These are phyloP conservation scores for Styela clava DNA, from an alignment of 23 tunicate species.

Conservation along the genomic window DNA sequence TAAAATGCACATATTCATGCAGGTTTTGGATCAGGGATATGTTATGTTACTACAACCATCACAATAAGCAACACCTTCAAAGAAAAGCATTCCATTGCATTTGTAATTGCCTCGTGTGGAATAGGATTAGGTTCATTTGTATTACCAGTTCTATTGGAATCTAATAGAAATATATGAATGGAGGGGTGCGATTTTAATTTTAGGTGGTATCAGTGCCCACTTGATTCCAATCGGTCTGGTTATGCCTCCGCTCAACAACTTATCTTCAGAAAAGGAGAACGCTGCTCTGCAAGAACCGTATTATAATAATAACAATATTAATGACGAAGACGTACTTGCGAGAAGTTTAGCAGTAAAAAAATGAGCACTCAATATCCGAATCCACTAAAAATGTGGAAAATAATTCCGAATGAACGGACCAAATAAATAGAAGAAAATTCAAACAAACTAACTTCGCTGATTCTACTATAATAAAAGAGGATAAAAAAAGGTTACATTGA, in stretches of 20 bases:
- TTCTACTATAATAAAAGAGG: too few species aligned
- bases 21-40: background rate
- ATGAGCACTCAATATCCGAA: too few species aligned
- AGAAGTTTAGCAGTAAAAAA: too few species aligned
- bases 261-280: too few species aligned
- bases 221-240: background rate
- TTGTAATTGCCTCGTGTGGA: conserved; percentile 44
- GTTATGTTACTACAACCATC: background rate
- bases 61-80: background rate
- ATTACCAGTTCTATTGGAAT: conserved; percentile 37
- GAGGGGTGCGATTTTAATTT: conserved; percentile 49
- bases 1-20: background rate
- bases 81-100: background rate
- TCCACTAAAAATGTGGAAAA: too few species aligned
- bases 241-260: background rate
- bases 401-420: too few species aligned
- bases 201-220: conserved; percentile 30
- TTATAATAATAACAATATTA: too few species aligned
- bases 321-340: too few species aligned
- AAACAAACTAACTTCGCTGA: too few species aligned
- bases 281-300: too few species aligned
- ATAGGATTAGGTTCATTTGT: conserved; percentile 45
- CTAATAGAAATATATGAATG: conserved; percentile 27
- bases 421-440: too few species aligned
- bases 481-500: too few species aligned